A percentile compares a stretch with the other conserved stretches of the same genome.
Evolutionary conservation across 2,888 invertebrate species (phyloP).

Genomic region (Orthosia incerta): DNA sequence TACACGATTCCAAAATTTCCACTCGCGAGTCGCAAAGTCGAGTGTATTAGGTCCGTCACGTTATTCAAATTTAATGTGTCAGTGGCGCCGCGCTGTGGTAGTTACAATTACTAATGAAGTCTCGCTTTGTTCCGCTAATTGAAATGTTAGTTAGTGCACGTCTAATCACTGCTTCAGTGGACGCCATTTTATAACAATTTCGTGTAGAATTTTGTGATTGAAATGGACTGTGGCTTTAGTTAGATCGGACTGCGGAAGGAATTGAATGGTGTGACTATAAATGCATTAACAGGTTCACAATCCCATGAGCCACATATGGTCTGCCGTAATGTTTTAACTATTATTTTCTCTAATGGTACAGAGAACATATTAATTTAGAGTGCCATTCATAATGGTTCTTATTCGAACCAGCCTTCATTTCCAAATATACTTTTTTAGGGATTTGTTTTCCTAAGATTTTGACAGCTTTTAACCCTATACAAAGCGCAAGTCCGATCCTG

Average conservation of each 20-base stretch:
- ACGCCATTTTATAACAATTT: slow-evolving; percentile 11
- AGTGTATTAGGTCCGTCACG: slow-evolving; percentile 46
- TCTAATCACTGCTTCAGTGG: slow-evolving; percentile 27
- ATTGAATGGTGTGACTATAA: background rate
- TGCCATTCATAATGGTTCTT: background rate
- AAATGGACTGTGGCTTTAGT: background rate
- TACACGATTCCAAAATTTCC: slow-evolving; percentile 23
- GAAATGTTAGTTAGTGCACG: slow-evolving; percentile 51
- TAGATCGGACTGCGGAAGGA: background rate
- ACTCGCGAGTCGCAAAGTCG: slow-evolving; percentile 3
- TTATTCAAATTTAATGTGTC: slow-evolving; percentile 57
- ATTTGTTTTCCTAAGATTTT: no score
- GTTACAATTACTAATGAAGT: slow-evolving; percentile 50
- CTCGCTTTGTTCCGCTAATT: slow-evolving; percentile 50
- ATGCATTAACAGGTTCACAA: no score
- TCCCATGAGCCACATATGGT: no score
- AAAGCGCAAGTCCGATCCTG: no score
- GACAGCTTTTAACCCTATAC: no score
- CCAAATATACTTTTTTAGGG: no score
- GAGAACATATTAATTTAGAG: no score
- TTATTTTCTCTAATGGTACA: no score
- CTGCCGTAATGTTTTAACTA: no score
- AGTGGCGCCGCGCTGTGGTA: slow-evolving; percentile 24
- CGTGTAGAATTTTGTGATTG: slow-evolving; percentile 8
- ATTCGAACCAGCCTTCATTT: background rate